Evolutionary conservation across 2,888 invertebrate genomes (phyloP).

Genomic region (Vanessa cardui): DNA sequence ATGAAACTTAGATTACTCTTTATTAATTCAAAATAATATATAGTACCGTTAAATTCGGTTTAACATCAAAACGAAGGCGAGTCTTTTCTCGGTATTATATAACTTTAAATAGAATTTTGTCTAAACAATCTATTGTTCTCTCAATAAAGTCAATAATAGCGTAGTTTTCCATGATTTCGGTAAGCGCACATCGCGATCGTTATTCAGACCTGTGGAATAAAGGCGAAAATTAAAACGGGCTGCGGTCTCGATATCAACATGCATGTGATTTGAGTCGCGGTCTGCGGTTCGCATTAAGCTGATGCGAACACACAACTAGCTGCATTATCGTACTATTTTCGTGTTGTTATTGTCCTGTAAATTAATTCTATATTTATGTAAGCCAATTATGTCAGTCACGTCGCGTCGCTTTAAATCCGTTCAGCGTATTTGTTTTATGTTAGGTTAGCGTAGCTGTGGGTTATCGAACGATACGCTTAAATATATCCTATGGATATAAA

Average conservation of each 20-base stretch:
- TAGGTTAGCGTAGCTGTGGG: background rate
- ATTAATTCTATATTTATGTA: slow-evolving; percentile 14
- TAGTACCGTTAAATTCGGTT: no score
- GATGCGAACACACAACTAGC: slow-evolving; percentile 7
- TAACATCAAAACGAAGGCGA: no score
- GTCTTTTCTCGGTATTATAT: no score
- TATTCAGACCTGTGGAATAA: slow-evolving; percentile 19
- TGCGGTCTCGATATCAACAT: slow-evolving; percentile 31
- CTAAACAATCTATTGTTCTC: background rate
- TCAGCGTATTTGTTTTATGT: slow-evolving; percentile 9
- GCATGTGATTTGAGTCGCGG: slow-evolving; percentile 31
- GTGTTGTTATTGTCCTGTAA: slow-evolving; percentile 15
- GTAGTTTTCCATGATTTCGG: slow-evolving; percentile 31
- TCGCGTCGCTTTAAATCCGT: slow-evolving; percentile 8
- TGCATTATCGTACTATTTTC: slow-evolving; percentile 22
- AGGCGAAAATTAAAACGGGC: slow-evolving; percentile 22
- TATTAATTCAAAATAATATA: no score
- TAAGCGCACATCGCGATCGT: background rate
- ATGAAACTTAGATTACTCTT: no score
- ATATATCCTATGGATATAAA: background rate
- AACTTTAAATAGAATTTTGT: no score
- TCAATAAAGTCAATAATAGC: slow-evolving; percentile 6
- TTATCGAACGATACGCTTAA: background rate
- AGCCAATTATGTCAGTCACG: slow-evolving; percentile 6
- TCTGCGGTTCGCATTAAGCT: slow-evolving; percentile 21